Evolutionary conservation across 2,888 invertebrate species (phyloP), one percentile per base, ranked within the genome.

Genomic region (Callimorpha dominula): DNA sequence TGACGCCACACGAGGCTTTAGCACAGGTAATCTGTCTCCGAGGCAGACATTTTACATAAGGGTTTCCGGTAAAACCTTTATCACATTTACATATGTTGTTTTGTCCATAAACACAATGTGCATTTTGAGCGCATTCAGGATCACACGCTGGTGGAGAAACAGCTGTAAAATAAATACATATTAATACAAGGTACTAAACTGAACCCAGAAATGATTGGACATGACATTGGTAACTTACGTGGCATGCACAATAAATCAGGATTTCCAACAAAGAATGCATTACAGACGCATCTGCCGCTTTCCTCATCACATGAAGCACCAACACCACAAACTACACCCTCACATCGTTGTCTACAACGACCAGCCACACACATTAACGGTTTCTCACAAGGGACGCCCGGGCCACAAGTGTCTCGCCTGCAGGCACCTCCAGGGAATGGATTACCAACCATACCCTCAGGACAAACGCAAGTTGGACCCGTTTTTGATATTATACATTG

Each of bases 371-470:
- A 99, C 3, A 98, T 96, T 84, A 97, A 97, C 0, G 98, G 98
- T 68, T 97, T 97, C 50, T 96, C 97, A 84, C 99, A 99, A 0
- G 98, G 98, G 70, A 97, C 95, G 0, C 97, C 96, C 5, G 97
- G 96, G 0, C 98, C 98, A 90, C 99, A 99, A 70, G 98, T 96
- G 91, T 98, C 98, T 70, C 97, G 97, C 71, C 96, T 96, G 88
- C 99, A 99, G 71, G 96, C 96, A 60, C 99, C 99, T 46, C 99
- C 99, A 1, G 98, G 98, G 95, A 99, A 99, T 11, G 99, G 98
- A 93, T 99, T 99, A 40, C 99, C 99, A 73, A 97, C 96, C 90
- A 97, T 97, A 66, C 98, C 98, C 89, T 98, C 98, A 4, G 97
- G 96, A 87, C 99, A 99, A 88, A 98, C 97, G 89, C 99, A 99